Base-by-base conservation (phyloP, 2,797 vertebrate species). In the Triplophysa yarkandensis region DNA sequence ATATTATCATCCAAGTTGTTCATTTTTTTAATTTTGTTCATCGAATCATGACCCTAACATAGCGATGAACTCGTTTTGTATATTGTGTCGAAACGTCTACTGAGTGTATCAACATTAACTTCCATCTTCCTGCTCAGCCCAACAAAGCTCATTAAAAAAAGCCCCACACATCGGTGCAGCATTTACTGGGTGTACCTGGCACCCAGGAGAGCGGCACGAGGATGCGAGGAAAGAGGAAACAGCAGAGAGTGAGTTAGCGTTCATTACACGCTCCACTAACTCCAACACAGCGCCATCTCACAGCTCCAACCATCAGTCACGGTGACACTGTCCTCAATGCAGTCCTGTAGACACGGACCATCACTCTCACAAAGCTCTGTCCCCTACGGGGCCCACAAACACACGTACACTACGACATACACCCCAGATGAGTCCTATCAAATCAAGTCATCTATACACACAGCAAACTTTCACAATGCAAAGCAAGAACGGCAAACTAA, bases 251-350 rank as follows among this genome's bases (percentile, higher is more conserved):
- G 78, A 39, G 71, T 82, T 83, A 82, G 69, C 85, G 84, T 91
- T 92, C 88, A 92, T 92, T 92, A 91, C 90, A 91, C 81, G 88
- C 89, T 85, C 82, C 80, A 36, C 67, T 89, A 89, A 83, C 76
- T 87, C 82, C 88, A 85, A 71, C 83, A 87, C 83, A 88, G 79
- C 65, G 61, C 39, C 44, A 63, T 76, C 68, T 76, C 70, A 68
- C 28, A 64, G 50, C 66, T 52, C 44, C 57, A 25, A 55, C 74
- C 75, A 79, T 80, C 80, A 78, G 64, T 75, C 79, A 76, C 60
- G 9, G 30, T 23, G 68, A 55, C 74, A 77, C 66, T 61, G 55
- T 64, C 65, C 79, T 77, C 74, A 77, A 83, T 83, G 72, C 71
- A 82, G 68, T 73, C 69, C 70, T 73, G 27, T 68, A 84, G 77